These are phyloP conservation scores for Hemaris fuciformis DNA, from an alignment of 2,888 invertebrate species.

Conservation along the genomic window DNA sequence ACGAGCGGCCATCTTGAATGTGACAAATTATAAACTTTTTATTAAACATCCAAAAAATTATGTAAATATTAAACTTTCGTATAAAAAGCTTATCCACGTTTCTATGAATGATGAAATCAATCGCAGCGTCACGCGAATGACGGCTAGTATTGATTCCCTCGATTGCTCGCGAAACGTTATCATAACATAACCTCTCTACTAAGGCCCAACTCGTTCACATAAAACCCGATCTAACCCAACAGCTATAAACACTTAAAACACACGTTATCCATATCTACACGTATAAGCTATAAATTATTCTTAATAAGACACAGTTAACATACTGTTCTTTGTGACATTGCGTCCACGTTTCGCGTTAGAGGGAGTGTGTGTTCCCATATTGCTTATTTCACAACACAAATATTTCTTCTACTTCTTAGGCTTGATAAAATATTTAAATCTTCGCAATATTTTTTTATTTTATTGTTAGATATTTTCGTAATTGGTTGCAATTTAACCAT, in stretches of 20 bases:
- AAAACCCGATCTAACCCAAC: not conserved
- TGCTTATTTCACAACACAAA: too few species aligned
- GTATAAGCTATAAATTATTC: not conserved
- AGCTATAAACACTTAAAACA: not conserved
- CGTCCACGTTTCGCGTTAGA: not conserved
- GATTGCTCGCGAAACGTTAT: not conserved
- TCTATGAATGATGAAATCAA: not conserved
- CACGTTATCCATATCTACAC: not conserved
- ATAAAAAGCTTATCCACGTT: not conserved
- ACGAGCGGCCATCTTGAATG: not conserved
- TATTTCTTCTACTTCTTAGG: too few species aligned
- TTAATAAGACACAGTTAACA: slow-evolving; percentile 4
- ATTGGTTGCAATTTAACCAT: too few species aligned
- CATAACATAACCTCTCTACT: not conserved
- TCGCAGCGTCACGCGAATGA: not conserved
- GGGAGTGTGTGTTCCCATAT: not conserved
- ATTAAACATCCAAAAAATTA: slow-evolving; percentile 29
- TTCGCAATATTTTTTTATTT: not conserved
- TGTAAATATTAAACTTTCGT: slow-evolving; percentile 17
- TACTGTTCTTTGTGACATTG: slow-evolving; percentile 1
- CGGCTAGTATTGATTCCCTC: not conserved
- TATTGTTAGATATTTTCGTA: too few species aligned
- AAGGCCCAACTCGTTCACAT: slow-evolving; percentile 6
- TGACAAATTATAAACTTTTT: slow-evolving; percentile 9
- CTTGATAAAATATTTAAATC: too few species aligned